A percentile compares a stretch with the other conserved stretches of the same genome.
phyloP scores from a whole-genome alignment of 30 jellyfish, hydroid and myxozoan species.

The Pelagia noctiluca region DNA sequence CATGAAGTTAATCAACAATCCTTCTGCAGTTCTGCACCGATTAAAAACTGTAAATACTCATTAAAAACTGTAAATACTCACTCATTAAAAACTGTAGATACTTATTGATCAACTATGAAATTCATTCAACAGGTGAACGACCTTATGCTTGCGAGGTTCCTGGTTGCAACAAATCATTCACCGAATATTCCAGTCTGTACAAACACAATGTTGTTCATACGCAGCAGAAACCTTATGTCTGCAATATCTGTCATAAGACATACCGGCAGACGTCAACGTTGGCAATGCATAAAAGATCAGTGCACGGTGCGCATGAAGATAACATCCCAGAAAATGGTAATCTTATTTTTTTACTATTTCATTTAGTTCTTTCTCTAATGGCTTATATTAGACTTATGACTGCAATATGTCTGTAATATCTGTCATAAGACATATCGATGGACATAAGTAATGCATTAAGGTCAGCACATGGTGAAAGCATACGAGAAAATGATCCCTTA shows the following conservation, averaged over 20 bases:
- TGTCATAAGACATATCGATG: constrained; percentile 94
- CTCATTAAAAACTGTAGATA: too few relatives aligned
- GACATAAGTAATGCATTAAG: constrained; percentile 99
- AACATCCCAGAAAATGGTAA: constrained; percentile 56
- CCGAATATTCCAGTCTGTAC: constrained; percentile 96
- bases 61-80: too few relatives aligned
- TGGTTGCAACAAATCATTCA: constrained; percentile 93
- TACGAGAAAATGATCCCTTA: constrained; percentile 63
- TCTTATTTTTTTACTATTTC: neutral
- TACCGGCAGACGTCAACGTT: constrained; percentile 96
- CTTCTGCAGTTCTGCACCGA: too few relatives aligned
- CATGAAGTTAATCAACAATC: too few relatives aligned
- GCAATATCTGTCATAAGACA: constrained; percentile 88
- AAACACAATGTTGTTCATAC: constrained; percentile 98
- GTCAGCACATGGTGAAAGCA: constrained; percentile 88
- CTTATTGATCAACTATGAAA: too few relatives aligned
- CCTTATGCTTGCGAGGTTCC: constrained; percentile 98
- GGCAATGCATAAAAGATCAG: constrained; percentile 98
- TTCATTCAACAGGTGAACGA: constrained; percentile 82
- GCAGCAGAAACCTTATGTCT: constrained; percentile 95
- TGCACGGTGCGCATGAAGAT: constrained; percentile 84
- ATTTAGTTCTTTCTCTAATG: too few relatives aligned
- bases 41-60: too few relatives aligned
- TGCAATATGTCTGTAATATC: constrained; percentile 83
- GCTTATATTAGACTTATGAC: too few relatives aligned